A percentile compares a stretch with the other conserved stretches of the same genome.
Conservation (phyloP, 1,140 invertebrate species). For the Cylas formicarius region DNA sequence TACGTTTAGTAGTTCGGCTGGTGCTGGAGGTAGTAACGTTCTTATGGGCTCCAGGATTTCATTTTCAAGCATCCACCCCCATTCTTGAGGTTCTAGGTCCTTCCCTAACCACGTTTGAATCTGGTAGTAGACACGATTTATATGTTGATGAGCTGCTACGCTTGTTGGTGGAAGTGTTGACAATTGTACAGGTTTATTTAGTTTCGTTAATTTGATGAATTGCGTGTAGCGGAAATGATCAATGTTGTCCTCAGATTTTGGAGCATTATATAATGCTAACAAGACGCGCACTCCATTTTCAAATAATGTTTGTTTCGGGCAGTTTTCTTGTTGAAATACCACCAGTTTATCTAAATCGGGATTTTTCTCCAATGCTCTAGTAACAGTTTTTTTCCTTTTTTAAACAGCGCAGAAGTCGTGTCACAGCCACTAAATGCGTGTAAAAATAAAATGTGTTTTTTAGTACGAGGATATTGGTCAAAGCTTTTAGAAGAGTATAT, state of each 20-base stretch:
- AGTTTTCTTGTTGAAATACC: conserved; percentile 2
- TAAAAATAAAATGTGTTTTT: conserved; percentile 6
- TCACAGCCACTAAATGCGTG: conserved; percentile 6
- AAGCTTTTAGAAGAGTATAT: conserved; percentile 28
- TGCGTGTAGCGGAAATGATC: conserved; percentile 7
- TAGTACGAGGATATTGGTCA: conserved; percentile 4
- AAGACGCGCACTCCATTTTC: too few species aligned
- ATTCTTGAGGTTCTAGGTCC: conserved; percentile 38
- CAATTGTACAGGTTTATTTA: conserved; percentile 16
- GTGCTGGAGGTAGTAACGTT: conserved; percentile 33
- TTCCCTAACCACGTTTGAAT: conserved; percentile 42
- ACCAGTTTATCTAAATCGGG: not conserved
- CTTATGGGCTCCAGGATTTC: conserved; percentile 35
- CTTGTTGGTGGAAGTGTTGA: conserved; percentile 28
- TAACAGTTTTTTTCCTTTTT: too few species aligned
- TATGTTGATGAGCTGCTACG: conserved; percentile 37
- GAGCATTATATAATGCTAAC: conserved; percentile 5
- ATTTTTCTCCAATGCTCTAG: too few species aligned
- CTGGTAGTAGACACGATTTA: conserved; percentile 41
- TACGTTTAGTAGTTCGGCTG: conserved; percentile 32
- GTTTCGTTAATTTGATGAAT: conserved; percentile 4
- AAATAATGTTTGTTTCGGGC: too few species aligned
- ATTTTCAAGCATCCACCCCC: conserved; percentile 36
- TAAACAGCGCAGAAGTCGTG: too few species aligned
- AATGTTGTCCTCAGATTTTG: conserved; percentile 9